Percentiles rank a stretch among this genome's conserved stretches.
Evolutionary conservation across 2,113 vertebrate genomes (phyloP).

Genomic region (Ancistrus triradiatus): DNA sequence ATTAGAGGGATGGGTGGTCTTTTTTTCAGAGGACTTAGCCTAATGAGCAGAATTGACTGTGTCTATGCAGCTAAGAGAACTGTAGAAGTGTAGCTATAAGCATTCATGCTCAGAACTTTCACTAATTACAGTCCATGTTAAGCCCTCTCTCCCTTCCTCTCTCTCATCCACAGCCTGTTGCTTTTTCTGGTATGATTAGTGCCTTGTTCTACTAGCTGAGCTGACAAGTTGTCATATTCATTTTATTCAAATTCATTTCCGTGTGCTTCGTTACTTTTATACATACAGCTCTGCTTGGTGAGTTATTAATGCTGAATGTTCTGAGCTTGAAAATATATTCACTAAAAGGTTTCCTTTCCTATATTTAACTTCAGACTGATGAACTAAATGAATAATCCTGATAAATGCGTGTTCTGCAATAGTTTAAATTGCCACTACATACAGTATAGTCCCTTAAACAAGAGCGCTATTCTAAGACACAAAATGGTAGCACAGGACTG

Average conservation of each 20-base stretch:
- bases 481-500: too few relatives aligned
- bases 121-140: constrained; percentile 9
- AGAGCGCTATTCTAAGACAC: too few relatives aligned
- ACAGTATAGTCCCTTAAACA: too few relatives aligned
- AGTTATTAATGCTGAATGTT: too few relatives aligned
- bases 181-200: constrained; percentile 8
- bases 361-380: not conserved
- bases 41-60: constrained; percentile 31
- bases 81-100: constrained; percentile 7
- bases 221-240: too few relatives aligned
- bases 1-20: constrained; percentile 23
- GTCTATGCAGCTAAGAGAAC: constrained; percentile 21
- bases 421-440: not conserved
- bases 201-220: not conserved
- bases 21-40: constrained; percentile 19
- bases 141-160: not conserved
- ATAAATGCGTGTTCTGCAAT: not conserved
- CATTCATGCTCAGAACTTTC: constrained; percentile 1
- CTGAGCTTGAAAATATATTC: too few relatives aligned
- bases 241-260: constrained; percentile 1
- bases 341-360: not conserved
- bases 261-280: too few relatives aligned
- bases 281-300: too few relatives aligned
- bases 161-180: not conserved
- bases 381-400: not conserved